Base-by-base conservation (phyloP, 1,140 invertebrate species). In the Oedothorax gibbosus region DNA sequence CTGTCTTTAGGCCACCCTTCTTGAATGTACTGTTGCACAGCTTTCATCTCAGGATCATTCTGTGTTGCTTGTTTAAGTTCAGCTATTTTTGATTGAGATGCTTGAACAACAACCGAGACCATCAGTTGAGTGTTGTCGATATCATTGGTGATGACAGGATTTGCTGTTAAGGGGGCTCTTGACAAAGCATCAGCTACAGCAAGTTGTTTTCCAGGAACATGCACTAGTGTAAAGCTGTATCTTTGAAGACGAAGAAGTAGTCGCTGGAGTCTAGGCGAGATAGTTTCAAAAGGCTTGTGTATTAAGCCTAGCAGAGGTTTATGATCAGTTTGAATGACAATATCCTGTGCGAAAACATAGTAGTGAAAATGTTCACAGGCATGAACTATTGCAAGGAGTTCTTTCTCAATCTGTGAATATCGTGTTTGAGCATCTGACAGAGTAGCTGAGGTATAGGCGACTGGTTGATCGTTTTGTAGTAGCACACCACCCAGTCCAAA, bases 161-260 rank as follows among this genome's bases (percentile, higher is more conserved):
- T 53, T 21, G 50, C 54, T 20, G 18, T n/a, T 14, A 21, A 54
- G 0, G 54, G 18, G 12, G 18, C n/a, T 7, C 51, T 56, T 57
- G 14, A 54, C 21, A 50, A 18, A 0, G 75, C 80, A 87, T 87
- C 91, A 81, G 82, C 90, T 89, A 86, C 90, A 88, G 15, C 89
- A 89, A 88, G 92, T 90, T 75, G 90, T 88, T 88, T 88, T 8
- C 86, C 87, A 69, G 89, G 83, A 15, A 88, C 85, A 85, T 90
- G 92, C 21, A 77, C 57, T 6, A 91, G 80, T 49, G 87, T 85
- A 57, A 91, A 88, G 85, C 91, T 88, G 88, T 90, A 92, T 83
- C 87, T 51, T 62, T 90, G 89, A 15, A 92, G 71, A 71, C 87
- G 86, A 6, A 92, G 76, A 15, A 90, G 60, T 89, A 91, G 90